These are phyloP conservation scores for Tiliacea citrago DNA, from an alignment of 2,888 invertebrate genomes.

Conservation along the genomic window DNA sequence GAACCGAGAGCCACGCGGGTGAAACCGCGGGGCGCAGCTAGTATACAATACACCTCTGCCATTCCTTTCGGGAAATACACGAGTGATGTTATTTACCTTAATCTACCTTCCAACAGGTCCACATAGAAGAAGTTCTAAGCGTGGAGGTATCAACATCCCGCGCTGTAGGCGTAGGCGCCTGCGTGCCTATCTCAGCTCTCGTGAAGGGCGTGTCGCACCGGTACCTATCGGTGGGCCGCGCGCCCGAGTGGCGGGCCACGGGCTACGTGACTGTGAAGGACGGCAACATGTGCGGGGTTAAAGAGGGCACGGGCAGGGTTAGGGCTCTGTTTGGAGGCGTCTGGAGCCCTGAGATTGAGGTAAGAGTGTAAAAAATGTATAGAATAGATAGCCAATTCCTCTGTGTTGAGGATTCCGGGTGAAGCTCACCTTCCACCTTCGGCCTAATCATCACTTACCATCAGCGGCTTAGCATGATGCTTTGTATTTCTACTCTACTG, in stretches of 20 bases:
- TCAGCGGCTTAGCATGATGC: too few relatives aligned
- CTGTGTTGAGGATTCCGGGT: too few relatives aligned
- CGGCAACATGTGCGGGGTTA: constrained; percentile 77
- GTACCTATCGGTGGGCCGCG: constrained; percentile 70
- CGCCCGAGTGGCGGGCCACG: constrained; percentile 78
- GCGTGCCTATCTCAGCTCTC: constrained; percentile 78
- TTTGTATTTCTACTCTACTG: too few relatives aligned
- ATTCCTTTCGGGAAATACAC: too few relatives aligned
- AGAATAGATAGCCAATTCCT: too few relatives aligned
- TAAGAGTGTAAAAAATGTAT: constrained; percentile 50
- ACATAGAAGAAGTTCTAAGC: constrained; percentile 84
- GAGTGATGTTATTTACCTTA: too few relatives aligned
- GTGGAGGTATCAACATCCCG: constrained; percentile 84
- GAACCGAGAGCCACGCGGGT: too few relatives aligned
- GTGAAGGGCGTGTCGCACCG: constrained; percentile 81
- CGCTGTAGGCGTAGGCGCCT: constrained; percentile 83
- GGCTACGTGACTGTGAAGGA: constrained; percentile 74
- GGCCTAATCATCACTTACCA: too few relatives aligned
- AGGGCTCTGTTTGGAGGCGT: constrained; percentile 80
- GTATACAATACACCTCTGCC: too few relatives aligned
- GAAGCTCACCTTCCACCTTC: too few relatives aligned
- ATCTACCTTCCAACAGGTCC: constrained; percentile 71
- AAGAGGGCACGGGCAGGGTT: constrained; percentile 81
- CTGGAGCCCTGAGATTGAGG: constrained; percentile 86
- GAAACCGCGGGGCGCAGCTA: too few relatives aligned